These are phyloP conservation scores for Pachyuromys duprasi DNA, from an alignment of 2,797 vertebrate species.

Conservation along the genomic window DNA sequence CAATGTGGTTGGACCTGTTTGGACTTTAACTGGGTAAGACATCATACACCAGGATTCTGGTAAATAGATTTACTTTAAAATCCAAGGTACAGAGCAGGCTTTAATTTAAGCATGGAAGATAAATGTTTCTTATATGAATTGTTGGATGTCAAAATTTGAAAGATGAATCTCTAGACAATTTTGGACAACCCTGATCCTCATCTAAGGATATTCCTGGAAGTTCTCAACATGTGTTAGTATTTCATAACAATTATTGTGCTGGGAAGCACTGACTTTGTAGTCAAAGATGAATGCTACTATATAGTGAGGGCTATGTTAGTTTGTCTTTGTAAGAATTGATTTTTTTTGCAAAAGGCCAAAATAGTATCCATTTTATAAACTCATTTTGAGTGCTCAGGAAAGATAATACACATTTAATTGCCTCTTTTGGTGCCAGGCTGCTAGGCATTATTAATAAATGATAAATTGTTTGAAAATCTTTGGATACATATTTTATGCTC, in stretches of 20 bases:
- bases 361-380: slow-evolving; percentile 11
- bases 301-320: not conserved
- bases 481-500: not conserved
- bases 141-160: slow-evolving; percentile 33
- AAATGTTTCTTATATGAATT: slow-evolving; percentile 60
- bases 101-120: slow-evolving; percentile 48
- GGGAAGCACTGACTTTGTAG: not conserved
- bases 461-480: slow-evolving; percentile 34
- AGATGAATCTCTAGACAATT: slow-evolving; percentile 23
- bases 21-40: slow-evolving; percentile 32
- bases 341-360: not conserved
- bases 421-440: not conserved
- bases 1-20: not conserved
- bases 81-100: not conserved
- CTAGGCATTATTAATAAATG: not conserved
- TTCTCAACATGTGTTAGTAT: not conserved
- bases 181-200: not conserved
- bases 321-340: not conserved
- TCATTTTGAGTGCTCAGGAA: not conserved
- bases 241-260: not conserved
- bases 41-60: not conserved
- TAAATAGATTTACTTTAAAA: slow-evolving; percentile 53
- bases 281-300: not conserved
- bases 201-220: not conserved
- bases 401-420: not conserved